These are phyloP conservation scores for Beris chalybata DNA, from an alignment of 2,888 invertebrate genomes.

Conservation along the genomic window DNA sequence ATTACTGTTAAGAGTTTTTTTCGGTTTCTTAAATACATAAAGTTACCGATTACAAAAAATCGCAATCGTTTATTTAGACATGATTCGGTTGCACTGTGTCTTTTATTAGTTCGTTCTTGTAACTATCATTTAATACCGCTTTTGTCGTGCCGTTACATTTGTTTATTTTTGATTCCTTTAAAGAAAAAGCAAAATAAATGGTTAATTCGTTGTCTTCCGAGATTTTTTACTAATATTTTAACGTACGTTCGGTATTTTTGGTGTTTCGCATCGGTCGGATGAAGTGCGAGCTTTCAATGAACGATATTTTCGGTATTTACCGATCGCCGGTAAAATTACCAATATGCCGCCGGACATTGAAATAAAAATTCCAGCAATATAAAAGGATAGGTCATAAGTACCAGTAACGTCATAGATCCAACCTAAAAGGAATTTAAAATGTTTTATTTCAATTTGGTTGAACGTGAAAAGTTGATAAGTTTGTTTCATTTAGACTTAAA, in stretches of 20 bases:
- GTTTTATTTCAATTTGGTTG: no score
- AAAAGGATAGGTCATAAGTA: conserved; percentile 78
- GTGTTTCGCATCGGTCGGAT: conserved; percentile 35
- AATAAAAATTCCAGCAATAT: conserved; percentile 78
- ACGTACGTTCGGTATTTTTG: conserved; percentile 32
- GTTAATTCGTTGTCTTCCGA: neutral
- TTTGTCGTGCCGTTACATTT: conserved; percentile 31
- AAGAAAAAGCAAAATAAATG: neutral
- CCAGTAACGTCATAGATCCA: conserved; percentile 80
- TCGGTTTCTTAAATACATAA: neutral
- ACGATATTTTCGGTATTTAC: conserved; percentile 48
- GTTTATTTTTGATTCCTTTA: conserved; percentile 27
- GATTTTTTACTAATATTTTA: neutral
- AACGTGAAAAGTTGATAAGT: no score
- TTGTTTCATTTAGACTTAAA: no score
- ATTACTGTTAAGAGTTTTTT: neutral
- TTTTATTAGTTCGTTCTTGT: conserved; percentile 34
- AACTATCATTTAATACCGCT: conserved; percentile 35
- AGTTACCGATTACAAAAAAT: conserved; percentile 3
- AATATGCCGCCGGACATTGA: conserved; percentile 41
- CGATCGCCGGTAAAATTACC: conserved; percentile 41
- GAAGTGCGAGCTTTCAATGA: conserved; percentile 31
- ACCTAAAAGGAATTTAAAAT: conserved; percentile 60
- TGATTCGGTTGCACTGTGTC: conserved; percentile 36
- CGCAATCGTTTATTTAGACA: conserved; percentile 26